Conservation (phyloP, 1,140 invertebrate species). For the Grapholita molesta region DNA sequence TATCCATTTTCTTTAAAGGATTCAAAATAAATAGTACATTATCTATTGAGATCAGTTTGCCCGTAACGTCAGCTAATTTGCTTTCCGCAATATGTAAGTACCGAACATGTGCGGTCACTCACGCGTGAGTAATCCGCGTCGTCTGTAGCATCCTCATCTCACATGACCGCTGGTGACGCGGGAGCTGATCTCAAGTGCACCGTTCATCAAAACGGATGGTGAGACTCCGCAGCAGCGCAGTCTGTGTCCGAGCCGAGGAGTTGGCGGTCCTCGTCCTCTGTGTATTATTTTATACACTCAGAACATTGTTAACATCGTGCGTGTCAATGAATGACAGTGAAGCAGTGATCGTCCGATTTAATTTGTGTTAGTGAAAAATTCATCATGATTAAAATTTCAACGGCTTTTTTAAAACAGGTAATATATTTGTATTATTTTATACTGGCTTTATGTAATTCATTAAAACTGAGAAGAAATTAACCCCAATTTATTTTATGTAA, state of each 20-base stretch:
- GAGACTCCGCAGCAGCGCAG: conserved; percentile 28
- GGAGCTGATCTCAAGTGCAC: conserved; percentile 18
- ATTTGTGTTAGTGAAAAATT: not conserved
- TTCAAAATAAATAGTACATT: no score
- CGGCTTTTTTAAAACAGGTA: conserved; percentile 63
- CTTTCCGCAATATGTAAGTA: not conserved
- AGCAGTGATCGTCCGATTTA: not conserved
- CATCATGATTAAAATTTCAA: conserved; percentile 48
- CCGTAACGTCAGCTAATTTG: no score
- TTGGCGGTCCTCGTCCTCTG: conserved; percentile 23
- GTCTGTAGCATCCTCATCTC: conserved; percentile 28
- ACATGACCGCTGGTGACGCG: conserved; percentile 36
- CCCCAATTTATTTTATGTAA: no score
- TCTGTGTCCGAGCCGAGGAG: conserved; percentile 32
- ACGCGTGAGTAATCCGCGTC: not conserved
- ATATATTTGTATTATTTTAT: conserved; percentile 8
- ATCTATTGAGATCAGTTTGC: not conserved
- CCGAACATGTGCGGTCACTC: not conserved
- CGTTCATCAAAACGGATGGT: conserved; percentile 35
- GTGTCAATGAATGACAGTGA: conserved; percentile 1
- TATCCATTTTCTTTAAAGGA: no score
- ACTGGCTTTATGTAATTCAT: no score
- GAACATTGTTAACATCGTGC: not conserved
- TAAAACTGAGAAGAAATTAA: no score
- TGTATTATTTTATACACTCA: not conserved